A percentile compares a stretch with the other conserved stretches of the same genome.
phyloP scores from a whole-genome alignment of 2,797 vertebrate genomes.

The Paramormyrops hopkinsi region DNA sequence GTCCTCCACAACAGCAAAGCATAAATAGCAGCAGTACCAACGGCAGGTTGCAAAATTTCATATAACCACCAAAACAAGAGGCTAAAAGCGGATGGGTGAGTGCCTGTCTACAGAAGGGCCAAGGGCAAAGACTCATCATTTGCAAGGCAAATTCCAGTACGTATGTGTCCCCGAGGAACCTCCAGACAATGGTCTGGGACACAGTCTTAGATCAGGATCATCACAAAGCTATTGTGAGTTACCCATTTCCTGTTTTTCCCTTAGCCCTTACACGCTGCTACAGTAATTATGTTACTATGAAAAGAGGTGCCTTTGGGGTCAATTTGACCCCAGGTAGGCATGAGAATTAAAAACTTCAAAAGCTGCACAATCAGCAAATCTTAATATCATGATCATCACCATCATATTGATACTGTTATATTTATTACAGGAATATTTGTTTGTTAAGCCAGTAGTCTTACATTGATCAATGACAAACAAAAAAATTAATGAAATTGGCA shows the following conservation, averaged over 20 bases:
- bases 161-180: background rate
- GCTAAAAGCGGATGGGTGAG: background rate
- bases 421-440: background rate
- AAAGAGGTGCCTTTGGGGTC: background rate
- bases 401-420: background rate
- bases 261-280: background rate
- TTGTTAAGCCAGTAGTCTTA: background rate
- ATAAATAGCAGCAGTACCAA: background rate
- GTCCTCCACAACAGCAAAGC: background rate
- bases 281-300: background rate
- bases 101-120: background rate
- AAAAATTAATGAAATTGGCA: background rate
- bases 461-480: background rate
- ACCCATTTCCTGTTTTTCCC: background rate
- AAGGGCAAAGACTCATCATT: constrained; percentile 1
- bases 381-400: background rate
- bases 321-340: background rate
- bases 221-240: background rate
- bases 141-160: constrained; percentile 15
- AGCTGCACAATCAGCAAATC: background rate
- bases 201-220: background rate
- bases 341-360: background rate
- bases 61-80: background rate
- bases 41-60: background rate
- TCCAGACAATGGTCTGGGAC: constrained; percentile 11